Base-by-base conservation (phyloP, 2,888 invertebrate species). In the Elaeidobius kamerunicus region DNA sequence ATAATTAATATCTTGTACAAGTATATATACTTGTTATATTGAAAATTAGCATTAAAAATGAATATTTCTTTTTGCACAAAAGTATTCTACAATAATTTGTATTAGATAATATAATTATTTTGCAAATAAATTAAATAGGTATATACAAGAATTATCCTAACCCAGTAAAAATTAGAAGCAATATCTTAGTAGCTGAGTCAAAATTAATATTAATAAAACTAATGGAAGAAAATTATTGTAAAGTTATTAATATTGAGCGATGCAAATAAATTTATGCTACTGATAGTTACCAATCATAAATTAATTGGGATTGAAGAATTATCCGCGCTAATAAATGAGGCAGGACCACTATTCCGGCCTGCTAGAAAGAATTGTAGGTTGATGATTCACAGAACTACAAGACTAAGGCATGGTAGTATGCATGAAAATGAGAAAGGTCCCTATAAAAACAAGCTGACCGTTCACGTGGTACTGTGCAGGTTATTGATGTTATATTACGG, bases 351-450 rank as follows among this genome's bases (percentile, higher is more conserved):
- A 11, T 18, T 35, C 44, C 27, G 45, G 45, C 45, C 45, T 36
- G 12, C 20, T n/a, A 32, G 14, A 11, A 1, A 23, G 5, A 19
- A 23, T 32, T 15, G 14, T 30, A 18, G 39, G 40, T 32, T 34
- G 19, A 48, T 38, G 18, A 38, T 44, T 43, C 44, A 50, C 14
- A 43, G 50, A 43, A 49, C 17, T 50, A 50, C 50, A 50, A 43
- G 43, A 16, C 36, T n/a, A 19, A 38, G 50, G 41, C 32, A 49
- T 40, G 44, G 17, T 20, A 11, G 23, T 23, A 35, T 50, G 43
- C 44, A 50, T 43, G 36, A 44, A 50, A 50, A 50, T 50, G 42
- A 50, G 50, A 30, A 50, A 42, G 35, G 40, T 20, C 28, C 19
- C 15, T 34, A 35, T 16, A 34, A 42, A 42, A 49, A 41, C 49